phyloP scores from a whole-genome alignment of 2,888 invertebrate species.

The Pecten maximus region DNA sequence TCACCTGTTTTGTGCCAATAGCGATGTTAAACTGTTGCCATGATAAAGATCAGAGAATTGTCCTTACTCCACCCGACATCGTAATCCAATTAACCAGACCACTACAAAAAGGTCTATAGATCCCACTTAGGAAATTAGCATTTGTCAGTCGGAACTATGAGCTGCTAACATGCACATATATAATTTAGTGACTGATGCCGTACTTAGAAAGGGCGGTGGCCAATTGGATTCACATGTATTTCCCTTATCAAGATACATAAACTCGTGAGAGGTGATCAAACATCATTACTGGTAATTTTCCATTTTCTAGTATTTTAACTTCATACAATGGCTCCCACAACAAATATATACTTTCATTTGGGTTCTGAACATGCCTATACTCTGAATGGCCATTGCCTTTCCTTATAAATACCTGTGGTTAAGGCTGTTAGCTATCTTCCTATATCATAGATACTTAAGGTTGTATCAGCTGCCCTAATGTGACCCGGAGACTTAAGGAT shows the following conservation, averaged over 20 bases:
- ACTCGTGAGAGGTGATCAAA: background rate
- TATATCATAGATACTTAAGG: too few relatives aligned
- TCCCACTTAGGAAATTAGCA: background rate
- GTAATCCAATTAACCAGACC: background rate
- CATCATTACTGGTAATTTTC: background rate
- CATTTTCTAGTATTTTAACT: background rate
- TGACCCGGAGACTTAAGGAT: too few relatives aligned
- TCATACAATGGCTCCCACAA: background rate
- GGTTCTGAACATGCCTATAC: too few relatives aligned
- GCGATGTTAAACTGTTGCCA: background rate
- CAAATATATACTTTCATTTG: background rate
- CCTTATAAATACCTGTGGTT: too few relatives aligned
- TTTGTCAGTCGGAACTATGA: background rate
- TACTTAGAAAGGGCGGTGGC: background rate
- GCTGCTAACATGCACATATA: background rate
- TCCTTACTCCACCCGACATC: background rate
- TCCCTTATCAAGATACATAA: background rate
- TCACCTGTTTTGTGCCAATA: background rate
- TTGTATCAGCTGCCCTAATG: too few relatives aligned
- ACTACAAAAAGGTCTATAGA: too few relatives aligned
- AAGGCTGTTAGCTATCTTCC: too few relatives aligned
- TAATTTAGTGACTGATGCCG: background rate
- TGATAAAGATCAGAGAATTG: background rate
- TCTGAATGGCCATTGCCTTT: too few relatives aligned
- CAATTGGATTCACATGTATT: background rate